Percentiles rank a stretch among this genome's conserved stretches.
phyloP scores from a whole-genome alignment of 2,797 vertebrate genomes.

The Synanceia verrucosa region DNA sequence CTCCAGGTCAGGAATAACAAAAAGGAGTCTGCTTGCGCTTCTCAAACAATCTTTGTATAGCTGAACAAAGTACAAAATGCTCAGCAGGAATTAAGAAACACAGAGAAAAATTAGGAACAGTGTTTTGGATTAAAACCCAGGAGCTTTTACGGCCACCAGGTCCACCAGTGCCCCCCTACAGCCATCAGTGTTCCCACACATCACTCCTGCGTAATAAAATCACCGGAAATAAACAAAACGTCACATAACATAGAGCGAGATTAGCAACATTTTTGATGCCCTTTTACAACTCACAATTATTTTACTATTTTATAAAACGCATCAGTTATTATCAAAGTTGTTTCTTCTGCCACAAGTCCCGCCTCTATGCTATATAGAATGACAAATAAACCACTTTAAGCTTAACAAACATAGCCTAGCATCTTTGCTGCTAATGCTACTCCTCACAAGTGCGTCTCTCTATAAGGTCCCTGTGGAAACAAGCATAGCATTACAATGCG shows the following conservation, averaged over 20 bases:
- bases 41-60: constrained; percentile 51
- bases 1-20: constrained; percentile 73
- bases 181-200: not conserved
- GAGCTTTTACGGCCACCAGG: not conserved
- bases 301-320: not conserved
- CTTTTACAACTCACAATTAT: not conserved
- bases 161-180: too few species aligned
- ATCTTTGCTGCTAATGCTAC: too few species aligned
- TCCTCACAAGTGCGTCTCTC: not conserved
- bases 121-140: constrained; percentile 20
- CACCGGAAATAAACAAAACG: not conserved
- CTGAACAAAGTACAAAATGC: constrained; percentile 42
- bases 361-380: not conserved
- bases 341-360: not conserved
- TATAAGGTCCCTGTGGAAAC: not conserved
- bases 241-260: not conserved
- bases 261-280: not conserved
- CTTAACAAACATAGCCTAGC: too few species aligned
- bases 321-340: not conserved
- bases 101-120: constrained; percentile 20
- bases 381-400: not conserved
- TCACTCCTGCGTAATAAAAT: not conserved
- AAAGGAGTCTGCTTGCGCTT: constrained; percentile 60
- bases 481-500: not conserved
- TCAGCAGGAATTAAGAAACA: constrained; percentile 41